A percentile compares a stretch with the other conserved stretches of the same genome.
Conservation (phyloP, 2,888 invertebrate species). For the Steinernema carpocapsae region DNA sequence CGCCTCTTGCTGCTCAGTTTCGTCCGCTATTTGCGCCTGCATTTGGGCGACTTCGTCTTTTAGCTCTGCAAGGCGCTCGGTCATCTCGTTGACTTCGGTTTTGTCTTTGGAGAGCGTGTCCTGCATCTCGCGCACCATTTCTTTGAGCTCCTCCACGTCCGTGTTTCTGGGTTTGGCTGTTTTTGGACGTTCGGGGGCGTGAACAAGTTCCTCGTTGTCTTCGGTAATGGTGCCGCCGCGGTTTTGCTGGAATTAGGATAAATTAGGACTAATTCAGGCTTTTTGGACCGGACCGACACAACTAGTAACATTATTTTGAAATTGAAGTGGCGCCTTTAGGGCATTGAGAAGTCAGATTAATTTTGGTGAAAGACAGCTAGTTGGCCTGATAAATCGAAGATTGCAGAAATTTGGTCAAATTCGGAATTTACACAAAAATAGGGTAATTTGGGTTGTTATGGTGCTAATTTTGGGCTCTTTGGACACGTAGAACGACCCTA, state of each 20-base stretch:
- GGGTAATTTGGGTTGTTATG: too few relatives aligned
- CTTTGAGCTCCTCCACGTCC: constrained; percentile 50
- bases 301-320: too few relatives aligned
- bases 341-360: too few relatives aligned
- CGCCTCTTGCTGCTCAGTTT: constrained; percentile 11
- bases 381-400: too few relatives aligned
- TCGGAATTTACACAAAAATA: too few relatives aligned
- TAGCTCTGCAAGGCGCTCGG: background rate
- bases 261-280: too few relatives aligned
- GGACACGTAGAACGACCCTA: too few relatives aligned
- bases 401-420: too few relatives aligned
- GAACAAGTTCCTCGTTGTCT: constrained; percentile 39
- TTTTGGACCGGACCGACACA: too few relatives aligned
- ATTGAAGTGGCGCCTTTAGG: too few relatives aligned
- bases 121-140: constrained; percentile 44
- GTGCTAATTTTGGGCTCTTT: too few relatives aligned
- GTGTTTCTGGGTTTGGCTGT: constrained; percentile 63
- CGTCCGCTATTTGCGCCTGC: background rate
- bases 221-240: constrained; percentile 5
- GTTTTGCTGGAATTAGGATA: background rate
- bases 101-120: constrained; percentile 42
- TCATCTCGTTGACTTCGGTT: background rate
- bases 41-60: background rate
- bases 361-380: too few relatives aligned
- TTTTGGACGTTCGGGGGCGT: constrained; percentile 57